Evolutionary conservation across 2,888 invertebrate genomes (phyloP), one percentile per base, ranked within the genome.

Genomic region (Drosophila pseudotalamancana): DNA sequence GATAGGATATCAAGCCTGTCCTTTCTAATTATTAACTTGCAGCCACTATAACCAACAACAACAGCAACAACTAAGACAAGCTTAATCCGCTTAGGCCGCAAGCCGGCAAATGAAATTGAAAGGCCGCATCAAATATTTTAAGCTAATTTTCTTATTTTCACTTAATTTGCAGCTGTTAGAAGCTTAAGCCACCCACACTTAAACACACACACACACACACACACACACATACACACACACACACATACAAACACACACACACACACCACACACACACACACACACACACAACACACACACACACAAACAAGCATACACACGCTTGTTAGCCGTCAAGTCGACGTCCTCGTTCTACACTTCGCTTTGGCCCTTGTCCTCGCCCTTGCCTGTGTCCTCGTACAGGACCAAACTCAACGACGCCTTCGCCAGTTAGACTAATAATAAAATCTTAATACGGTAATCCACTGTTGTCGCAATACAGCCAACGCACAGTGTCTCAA

Each of bases 391-490:
- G 27, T 42, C 53, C 40, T 34, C 34, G 35, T 53, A 12, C 55
- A 49, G 63, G 55, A 60, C 65, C 60, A 66, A 86, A 80, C 75
- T 84, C 82, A 75, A 72, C 66, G 79, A 66, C 59, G 80, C 67
- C 77, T 79, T 69, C 75, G 69, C 76, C 80, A 87, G 76, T 87
- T 82, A 78, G 77, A 87, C 86, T 78, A 87, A 87, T 85, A 86
- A 82, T 85, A 87, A 82, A 83, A 83, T 86, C 82, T 85, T 85
- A 83, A 83, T 85, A 83, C 88, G 80, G 72, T 83, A 85, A 83
- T 83, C 88, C 88, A 83, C 83, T 87, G 85, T 83, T 74, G 80
- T 67, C 72, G 40, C 76, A 75, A 61, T 59, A 42, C 48, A 40
- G 40, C 32, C 40, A 16, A 29, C 40, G 63, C 67, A 82, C 86